Percentiles rank a stretch among this genome's conserved stretches.
These are phyloP conservation scores for Drosophila buzzatii DNA, from an alignment of 2,888 invertebrate genomes.

Conservation along the genomic window DNA sequence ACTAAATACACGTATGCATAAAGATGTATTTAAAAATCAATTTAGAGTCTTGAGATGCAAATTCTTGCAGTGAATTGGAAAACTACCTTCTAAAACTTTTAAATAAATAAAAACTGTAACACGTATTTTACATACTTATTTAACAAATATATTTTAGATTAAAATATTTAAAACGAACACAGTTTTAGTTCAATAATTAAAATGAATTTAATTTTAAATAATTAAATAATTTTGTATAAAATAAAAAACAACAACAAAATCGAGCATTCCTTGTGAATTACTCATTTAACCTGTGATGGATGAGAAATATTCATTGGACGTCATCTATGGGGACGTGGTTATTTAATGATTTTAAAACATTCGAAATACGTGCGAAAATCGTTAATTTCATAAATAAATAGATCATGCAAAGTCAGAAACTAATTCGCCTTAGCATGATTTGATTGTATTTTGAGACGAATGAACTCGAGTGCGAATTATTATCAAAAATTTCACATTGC, in stretches of 20 bases:
- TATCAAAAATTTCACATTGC: not conserved
- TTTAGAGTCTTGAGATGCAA: no score
- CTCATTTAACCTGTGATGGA: not conserved
- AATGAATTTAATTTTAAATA: no score
- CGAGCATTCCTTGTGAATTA: not conserved
- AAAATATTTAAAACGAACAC: not conserved
- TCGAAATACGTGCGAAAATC: conserved; percentile 13
- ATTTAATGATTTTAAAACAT: not conserved
- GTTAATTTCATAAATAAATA: not conserved
- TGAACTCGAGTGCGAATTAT: not conserved
- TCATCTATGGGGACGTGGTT: conserved; percentile 27
- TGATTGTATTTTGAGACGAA: not conserved
- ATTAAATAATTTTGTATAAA: no score
- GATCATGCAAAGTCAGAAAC: not conserved
- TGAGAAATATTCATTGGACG: conserved; percentile 1
- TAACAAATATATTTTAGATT: not conserved
- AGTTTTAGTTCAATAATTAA: not conserved
- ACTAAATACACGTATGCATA: not conserved
- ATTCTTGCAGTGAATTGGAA: no score
- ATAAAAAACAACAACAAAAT: not conserved
- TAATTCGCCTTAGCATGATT: not conserved
- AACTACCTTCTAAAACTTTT: no score
- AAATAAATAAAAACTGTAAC: no score
- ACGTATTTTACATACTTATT: not conserved
- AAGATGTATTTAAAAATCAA: no score